Percentiles rank a stretch among this genome's conserved stretches.
These are phyloP conservation scores for Metallyticus violacea DNA, from an alignment of 2,888 invertebrate species.

Conservation along the genomic window DNA sequence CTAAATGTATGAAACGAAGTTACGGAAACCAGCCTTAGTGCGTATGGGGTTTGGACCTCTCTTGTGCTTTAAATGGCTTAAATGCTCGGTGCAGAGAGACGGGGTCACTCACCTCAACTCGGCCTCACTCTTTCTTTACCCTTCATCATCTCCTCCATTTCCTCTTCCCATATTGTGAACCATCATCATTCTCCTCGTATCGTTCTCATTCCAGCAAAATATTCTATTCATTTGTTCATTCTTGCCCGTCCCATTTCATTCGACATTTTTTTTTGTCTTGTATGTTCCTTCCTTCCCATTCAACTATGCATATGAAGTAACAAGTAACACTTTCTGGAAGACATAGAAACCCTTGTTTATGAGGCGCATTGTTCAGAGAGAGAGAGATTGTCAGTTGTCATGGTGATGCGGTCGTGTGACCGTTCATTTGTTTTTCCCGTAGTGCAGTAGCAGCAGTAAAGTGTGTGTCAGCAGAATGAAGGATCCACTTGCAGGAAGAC, in stretches of 20 bases:
- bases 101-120: conserved; percentile 22
- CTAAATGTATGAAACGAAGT: too few species aligned
- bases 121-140: background rate
- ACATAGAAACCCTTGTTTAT: background rate
- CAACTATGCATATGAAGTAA: background rate
- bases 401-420: background rate
- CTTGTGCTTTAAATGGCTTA: conserved; percentile 13
- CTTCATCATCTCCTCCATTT: conserved; percentile 1
- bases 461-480: conserved; percentile 37
- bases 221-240: conserved; percentile 19
- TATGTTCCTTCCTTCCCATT: background rate
- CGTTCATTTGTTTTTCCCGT: too few species aligned
- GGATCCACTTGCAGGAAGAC: conserved; percentile 36
- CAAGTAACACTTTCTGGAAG: too few species aligned
- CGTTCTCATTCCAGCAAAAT: background rate
- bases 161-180: background rate
- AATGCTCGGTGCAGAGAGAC: background rate
- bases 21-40: background rate
- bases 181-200: background rate
- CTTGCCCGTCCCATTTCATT: background rate
- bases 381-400: conserved; percentile 1
- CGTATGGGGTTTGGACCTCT: background rate
- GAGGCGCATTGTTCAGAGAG: background rate
- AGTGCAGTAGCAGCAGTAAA: background rate
- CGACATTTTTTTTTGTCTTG: background rate